Evolutionary conservation across 1,140 invertebrate genomes (phyloP).

Genomic region (Pseudomyrmex pallidus): DNA sequence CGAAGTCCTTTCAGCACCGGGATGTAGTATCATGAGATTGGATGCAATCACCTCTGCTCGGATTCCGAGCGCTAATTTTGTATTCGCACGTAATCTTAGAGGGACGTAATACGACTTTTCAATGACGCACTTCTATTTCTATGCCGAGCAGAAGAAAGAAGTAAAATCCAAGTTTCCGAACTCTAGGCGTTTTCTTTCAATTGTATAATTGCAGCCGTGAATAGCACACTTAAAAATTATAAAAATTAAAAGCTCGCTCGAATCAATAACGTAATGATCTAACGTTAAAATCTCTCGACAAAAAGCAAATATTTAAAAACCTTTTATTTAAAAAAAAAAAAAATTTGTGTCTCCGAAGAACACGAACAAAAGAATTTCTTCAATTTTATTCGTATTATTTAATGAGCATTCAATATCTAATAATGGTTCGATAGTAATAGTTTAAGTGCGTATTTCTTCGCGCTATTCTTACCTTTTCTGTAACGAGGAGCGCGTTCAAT

Average conservation of each 20-base stretch:
- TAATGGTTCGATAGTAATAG: no score
- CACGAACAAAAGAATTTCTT: no score
- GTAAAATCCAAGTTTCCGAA: background rate
- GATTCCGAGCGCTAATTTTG: conserved; percentile 48
- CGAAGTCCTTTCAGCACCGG: background rate
- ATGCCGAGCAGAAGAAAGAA: conserved; percentile 31
- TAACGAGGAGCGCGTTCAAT: conserved; percentile 18
- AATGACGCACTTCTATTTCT: conserved; percentile 37
- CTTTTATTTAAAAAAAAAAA: no score
- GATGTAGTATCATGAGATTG: conserved; percentile 28
- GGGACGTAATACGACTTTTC: conserved; percentile 16
- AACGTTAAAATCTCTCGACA: no score
- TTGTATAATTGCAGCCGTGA: background rate
- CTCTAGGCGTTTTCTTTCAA: background rate
- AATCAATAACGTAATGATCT: no score
- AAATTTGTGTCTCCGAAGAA: no score
- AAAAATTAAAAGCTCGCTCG: background rate
- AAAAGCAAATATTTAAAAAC: no score
- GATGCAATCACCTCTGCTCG: conserved; percentile 32
- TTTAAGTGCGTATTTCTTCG: background rate
- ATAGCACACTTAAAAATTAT: background rate
- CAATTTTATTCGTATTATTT: background rate
- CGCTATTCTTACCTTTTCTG: conserved; percentile 36
- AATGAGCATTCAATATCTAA: background rate
- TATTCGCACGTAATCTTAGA: conserved; percentile 49